Evolutionary conservation across 2,888 invertebrate species (phyloP).

Genomic region (Orthosia incerta): DNA sequence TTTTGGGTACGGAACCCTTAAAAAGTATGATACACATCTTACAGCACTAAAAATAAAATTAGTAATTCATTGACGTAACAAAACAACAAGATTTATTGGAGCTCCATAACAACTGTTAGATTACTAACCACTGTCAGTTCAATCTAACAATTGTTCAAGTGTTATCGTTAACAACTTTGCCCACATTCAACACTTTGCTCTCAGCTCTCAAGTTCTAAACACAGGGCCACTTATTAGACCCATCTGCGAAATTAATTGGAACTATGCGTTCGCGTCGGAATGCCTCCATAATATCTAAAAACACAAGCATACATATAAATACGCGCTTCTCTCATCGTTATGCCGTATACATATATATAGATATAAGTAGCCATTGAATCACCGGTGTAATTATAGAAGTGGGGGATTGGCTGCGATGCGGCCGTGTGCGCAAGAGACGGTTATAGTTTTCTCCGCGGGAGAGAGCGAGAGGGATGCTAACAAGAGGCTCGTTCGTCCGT

Average conservation of each 20-base stretch:
- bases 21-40: background rate
- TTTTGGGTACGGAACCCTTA: too few relatives aligned
- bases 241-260: conserved; percentile 82
- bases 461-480: conserved; percentile 85
- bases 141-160: background rate
- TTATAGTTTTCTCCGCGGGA: conserved; percentile 73
- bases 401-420: conserved; percentile 91
- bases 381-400: conserved; percentile 91
- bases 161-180: background rate
- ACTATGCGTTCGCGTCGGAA: conserved; percentile 77
- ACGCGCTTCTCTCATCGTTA: conserved; percentile 88
- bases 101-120: conserved; percentile 1
- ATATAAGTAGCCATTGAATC: conserved; percentile 91
- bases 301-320: conserved; percentile 86
- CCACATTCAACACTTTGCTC: conserved; percentile 24
- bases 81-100: conserved; percentile 8
- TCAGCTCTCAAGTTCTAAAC: conserved; percentile 30
- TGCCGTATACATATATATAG: conserved; percentile 86
- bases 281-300: conserved; percentile 85
- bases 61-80: conserved; percentile 4
- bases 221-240: conserved; percentile 63
- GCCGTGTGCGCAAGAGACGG: conserved; percentile 81
- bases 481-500: conserved; percentile 91
- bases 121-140: background rate
- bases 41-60: background rate